Evolutionary conservation across 2,113 vertebrate species (phyloP).

Genomic region (Microcebus lehilahytsara): DNA sequence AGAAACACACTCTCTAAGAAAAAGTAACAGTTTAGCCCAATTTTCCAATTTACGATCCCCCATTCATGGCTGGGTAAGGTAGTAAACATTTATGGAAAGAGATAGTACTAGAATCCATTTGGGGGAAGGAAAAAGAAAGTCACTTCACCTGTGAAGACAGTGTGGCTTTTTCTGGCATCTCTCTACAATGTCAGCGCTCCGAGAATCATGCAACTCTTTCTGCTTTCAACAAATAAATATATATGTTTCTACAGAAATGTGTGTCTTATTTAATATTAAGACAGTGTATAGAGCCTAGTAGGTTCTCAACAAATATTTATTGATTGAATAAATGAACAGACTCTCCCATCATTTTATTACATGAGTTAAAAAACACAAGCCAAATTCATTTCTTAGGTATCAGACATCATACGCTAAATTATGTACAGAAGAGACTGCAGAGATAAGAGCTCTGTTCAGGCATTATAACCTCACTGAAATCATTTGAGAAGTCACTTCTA

Average conservation of each 20-base stretch:
- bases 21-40: not conserved
- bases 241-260: not conserved
- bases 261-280: not conserved
- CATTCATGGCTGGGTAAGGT: not conserved
- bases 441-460: not conserved
- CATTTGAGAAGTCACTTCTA: not conserved
- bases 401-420: not conserved
- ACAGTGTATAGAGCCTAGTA: not conserved
- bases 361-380: not conserved
- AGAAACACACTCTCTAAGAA: not conserved
- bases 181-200: not conserved
- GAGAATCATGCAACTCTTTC: not conserved
- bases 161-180: not conserved
- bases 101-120: not conserved
- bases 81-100: not conserved
- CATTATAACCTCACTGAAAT: not conserved
- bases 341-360: not conserved
- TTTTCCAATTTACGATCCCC: not conserved
- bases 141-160: not conserved
- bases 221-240: not conserved
- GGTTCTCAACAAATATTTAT: not conserved
- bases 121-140: not conserved
- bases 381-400: not conserved
- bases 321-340: not conserved
- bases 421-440: not conserved